These are phyloP conservation scores for Irena cyanogastra DNA, from an alignment of 2,113 vertebrate species.

Conservation along the genomic window DNA sequence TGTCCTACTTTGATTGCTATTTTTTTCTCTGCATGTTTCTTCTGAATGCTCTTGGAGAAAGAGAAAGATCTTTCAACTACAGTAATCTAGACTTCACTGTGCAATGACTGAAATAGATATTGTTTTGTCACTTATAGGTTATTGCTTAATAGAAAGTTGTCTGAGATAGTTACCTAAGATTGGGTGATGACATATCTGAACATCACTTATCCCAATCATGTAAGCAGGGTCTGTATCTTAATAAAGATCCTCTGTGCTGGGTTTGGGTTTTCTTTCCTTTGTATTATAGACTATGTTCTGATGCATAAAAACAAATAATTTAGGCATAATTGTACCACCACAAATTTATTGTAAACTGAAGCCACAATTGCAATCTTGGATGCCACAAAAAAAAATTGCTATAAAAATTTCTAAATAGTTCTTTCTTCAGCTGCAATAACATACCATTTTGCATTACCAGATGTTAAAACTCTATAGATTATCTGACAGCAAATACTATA, in stretches of 20 bases:
- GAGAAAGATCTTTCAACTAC: conserved; percentile 30
- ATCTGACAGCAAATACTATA: conserved; percentile 44
- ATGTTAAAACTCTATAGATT: conserved; percentile 46
- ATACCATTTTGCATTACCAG: conserved; percentile 35
- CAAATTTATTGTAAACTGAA: conserved; percentile 39
- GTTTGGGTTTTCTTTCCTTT: background rate
- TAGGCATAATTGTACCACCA: conserved; percentile 7
- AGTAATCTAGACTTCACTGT: background rate
- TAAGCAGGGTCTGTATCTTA: background rate
- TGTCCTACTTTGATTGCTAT: background rate
- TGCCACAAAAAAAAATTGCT: background rate
- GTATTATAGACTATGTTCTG: background rate
- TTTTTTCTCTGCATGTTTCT: background rate
- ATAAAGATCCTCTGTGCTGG: conserved; percentile 10
- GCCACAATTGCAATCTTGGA: conserved; percentile 32
- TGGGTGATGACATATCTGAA: conserved; percentile 15
- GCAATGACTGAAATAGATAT: conserved; percentile 6
- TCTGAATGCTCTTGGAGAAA: background rate
- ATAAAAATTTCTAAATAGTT: conserved; percentile 24
- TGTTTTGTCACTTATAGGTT: conserved; percentile 20
- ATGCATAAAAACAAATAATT: conserved; percentile 36
- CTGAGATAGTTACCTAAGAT: background rate
- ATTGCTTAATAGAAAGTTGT: conserved; percentile 33
- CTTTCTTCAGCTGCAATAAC: conserved; percentile 29
- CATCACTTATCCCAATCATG: background rate